A percentile compares a stretch with the other conserved stretches of the same genome.
Conservation (phyloP, 1,140 invertebrate species). For the Laodelphax striatellus region DNA sequence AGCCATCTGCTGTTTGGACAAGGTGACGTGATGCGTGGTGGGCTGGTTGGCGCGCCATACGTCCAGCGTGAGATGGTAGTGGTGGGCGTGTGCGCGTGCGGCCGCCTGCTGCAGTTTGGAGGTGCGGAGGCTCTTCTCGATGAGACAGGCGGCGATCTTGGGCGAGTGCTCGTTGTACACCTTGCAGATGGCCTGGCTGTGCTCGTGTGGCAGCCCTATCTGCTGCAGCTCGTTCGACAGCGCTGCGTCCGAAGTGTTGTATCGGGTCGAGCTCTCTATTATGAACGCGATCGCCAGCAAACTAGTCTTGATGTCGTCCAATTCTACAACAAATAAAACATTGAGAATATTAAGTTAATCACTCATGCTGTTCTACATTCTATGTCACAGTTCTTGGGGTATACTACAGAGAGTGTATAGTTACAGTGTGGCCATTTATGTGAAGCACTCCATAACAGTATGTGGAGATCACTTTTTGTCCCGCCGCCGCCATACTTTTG, state of each 20-base stretch:
- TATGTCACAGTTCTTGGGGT: too few relatives aligned
- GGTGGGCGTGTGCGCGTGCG: neutral
- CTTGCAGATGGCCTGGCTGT: constrained; percentile 45
- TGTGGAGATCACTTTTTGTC: too few relatives aligned
- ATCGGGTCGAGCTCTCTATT: constrained; percentile 48
- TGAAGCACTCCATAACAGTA: too few relatives aligned
- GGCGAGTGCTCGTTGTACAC: constrained; percentile 41
- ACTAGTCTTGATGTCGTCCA: constrained; percentile 50
- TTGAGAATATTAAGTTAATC: too few relatives aligned
- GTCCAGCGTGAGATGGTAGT: neutral
- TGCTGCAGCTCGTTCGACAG: constrained; percentile 62
- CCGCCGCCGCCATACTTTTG: too few relatives aligned
- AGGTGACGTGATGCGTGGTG: neutral
- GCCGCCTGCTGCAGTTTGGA: neutral
- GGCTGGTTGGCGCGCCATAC: neutral
- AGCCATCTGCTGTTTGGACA: neutral
- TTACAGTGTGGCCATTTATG: too few relatives aligned
- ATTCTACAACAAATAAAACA: constrained; percentile 28
- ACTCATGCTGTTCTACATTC: too few relatives aligned
- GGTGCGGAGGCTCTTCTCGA: neutral
- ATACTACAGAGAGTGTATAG: too few relatives aligned
- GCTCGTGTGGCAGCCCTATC: constrained; percentile 48
- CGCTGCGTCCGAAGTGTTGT: constrained; percentile 47
- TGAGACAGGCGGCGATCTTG: neutral
- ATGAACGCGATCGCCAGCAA: constrained; percentile 59